phyloP scores from a whole-genome alignment of 2,888 invertebrate species.

The Drosophila multiciliata region DNA sequence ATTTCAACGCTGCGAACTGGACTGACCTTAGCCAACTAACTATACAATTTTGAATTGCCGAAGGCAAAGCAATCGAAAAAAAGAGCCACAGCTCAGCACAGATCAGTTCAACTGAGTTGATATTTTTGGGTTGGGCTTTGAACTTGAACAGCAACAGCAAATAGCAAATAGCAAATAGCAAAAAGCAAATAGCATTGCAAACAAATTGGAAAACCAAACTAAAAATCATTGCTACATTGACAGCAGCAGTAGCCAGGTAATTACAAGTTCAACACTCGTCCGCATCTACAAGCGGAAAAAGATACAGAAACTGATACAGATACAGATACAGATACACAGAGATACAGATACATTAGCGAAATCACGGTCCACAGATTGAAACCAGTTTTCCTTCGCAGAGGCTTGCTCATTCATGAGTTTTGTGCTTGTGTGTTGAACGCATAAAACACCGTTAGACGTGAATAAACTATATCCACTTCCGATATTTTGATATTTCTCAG shows the following conservation, averaged over 20 bases:
- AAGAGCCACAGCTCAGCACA: neutral
- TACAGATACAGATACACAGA: conserved; percentile 13
- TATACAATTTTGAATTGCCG: conserved; percentile 33
- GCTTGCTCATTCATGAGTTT: conserved; percentile 26
- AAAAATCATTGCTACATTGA: conserved; percentile 17
- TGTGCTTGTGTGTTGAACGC: conserved; percentile 9
- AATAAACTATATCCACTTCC: conserved; percentile 69
- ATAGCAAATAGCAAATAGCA: conserved; percentile 14
- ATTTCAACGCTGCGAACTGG: conserved; percentile 54
- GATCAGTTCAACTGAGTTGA: conserved; percentile 29
- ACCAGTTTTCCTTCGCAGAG: conserved; percentile 73
- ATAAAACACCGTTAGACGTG: conserved; percentile 69
- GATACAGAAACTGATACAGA: conserved; percentile 19
- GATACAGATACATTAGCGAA: conserved; percentile 11
- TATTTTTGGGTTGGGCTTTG: conserved; percentile 77
- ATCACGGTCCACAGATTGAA: conserved; percentile 43
- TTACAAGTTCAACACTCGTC: conserved; percentile 64
- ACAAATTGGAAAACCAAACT: conserved; percentile 64
- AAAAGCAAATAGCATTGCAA: conserved; percentile 32
- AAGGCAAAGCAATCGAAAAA: conserved; percentile 45
- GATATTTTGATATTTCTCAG: conserved; percentile 31
- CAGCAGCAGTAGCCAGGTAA: conserved; percentile 23
- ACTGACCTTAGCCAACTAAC: conserved; percentile 76
- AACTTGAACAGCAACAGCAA: conserved; percentile 61
- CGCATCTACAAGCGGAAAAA: conserved; percentile 38